phyloP scores from a whole-genome alignment of 1,140 invertebrate genomes.

The Caenorhabditis inopinata region DNA sequence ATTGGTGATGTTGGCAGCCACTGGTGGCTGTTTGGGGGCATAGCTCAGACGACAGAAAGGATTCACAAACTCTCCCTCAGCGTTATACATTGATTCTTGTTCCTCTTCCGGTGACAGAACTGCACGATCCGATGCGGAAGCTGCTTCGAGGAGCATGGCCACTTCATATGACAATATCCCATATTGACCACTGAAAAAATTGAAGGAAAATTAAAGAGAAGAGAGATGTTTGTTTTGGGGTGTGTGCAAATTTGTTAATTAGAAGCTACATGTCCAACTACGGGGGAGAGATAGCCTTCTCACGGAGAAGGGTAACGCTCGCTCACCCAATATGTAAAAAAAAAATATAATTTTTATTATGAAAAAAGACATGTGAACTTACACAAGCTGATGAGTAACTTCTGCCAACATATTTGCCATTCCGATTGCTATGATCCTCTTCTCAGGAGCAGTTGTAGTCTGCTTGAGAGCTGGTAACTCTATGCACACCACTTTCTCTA shows the following conservation, averaged over 20 bases:
- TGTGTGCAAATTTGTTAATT: neutral
- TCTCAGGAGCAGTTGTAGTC: constrained; percentile 32
- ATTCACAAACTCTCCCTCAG: constrained; percentile 41
- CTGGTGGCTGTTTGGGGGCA: neutral
- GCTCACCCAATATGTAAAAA: too few relatives aligned
- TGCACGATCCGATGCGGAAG: neutral
- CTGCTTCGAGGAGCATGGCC: neutral
- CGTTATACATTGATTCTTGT: constrained; percentile 40
- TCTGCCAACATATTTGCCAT: constrained; percentile 25
- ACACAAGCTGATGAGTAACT: neutral
- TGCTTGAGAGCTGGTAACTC: constrained; percentile 15
- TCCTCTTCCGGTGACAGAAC: constrained; percentile 40
- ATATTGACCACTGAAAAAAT: neutral
- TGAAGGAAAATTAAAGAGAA: neutral
- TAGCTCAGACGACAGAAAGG: constrained; percentile 37
- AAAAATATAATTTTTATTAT: neutral
- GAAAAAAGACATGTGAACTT: neutral
- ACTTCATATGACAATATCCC: neutral
- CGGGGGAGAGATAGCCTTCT: too few relatives aligned
- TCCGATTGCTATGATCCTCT: constrained; percentile 37
- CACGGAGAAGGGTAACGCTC: too few relatives aligned
- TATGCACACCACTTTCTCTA: constrained; percentile 13
- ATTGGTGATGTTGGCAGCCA: constrained; percentile 27
- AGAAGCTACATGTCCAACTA: too few relatives aligned
- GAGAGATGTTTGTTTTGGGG: too few relatives aligned